Base-by-base conservation (phyloP, 2,888 invertebrate species). In the Euspilapteryx auroguttella region DNA sequence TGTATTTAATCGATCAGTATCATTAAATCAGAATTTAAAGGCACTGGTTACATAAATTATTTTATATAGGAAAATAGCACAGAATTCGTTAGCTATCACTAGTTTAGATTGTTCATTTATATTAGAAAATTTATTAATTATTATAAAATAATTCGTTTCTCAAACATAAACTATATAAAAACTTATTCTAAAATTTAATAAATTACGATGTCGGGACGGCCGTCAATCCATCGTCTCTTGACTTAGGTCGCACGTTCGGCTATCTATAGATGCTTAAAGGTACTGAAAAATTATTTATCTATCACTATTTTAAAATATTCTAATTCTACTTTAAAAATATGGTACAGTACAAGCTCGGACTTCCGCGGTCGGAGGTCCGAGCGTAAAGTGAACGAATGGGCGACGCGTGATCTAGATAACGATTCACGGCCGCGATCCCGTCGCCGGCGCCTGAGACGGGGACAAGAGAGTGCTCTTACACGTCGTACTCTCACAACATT, bases 131-230 rank as follows among this genome's bases (percentile, higher is more conserved):
- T n/a, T n/a, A n/a, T 62, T 55, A 53, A 59, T 65, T 62, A 59
- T 66, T 64, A 59, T 66, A 63, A 68, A 49, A 48, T 63, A 59
- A 54, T 56, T 62, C 54, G 50, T 57, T 51, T 47, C 37, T 48
- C 47, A 44, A 49, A 46, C 56, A 73, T 71, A 73, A 71, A 65
- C 71, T 62, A 68, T 47, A 50, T 65, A 57, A 66, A 59, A 63
- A 41, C 49, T 55, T 68, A 64, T 35, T 29, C 68, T 73, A 71
- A 53, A 51, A 61, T 31, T 61, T 54, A 75, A 75, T 73, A 73
- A 75, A 71, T 73, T 73, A 75, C 71, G 71, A 69, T 69, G 61
- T 66, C 63, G 75, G 75, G 71, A 73, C 71, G 69, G 71, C 71
- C 71, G 73, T 69, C 62, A 61, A 64, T 66, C 56, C 64, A 73